These are phyloP conservation scores for Pungitius pungitius DNA, from an alignment of 2,113 vertebrate genomes.

Conservation along the genomic window DNA sequence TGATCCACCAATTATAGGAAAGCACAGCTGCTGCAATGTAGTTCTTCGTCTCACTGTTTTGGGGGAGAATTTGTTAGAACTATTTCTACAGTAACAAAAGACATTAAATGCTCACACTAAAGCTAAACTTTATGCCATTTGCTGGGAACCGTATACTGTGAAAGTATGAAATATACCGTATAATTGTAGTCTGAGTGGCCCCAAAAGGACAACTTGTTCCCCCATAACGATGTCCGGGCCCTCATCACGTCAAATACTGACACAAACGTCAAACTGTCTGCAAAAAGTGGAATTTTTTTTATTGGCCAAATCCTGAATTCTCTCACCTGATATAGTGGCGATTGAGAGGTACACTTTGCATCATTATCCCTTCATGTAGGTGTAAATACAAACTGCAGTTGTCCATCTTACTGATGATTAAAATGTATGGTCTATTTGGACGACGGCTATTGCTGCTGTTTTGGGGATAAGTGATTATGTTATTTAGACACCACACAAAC, in stretches of 20 bases:
- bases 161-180: background rate
- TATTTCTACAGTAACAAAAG: background rate
- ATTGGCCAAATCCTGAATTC: background rate
- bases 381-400: background rate
- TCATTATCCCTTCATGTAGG: slow-evolving; percentile 1
- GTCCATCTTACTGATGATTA: background rate
- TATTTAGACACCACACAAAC: background rate
- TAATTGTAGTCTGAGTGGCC: background rate
- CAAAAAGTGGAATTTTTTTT: background rate
- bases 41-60: background rate
- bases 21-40: background rate
- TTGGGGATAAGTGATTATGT: background rate
- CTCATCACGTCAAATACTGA: slow-evolving; percentile 16
- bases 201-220: background rate
- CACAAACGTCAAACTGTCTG: slow-evolving; percentile 26
- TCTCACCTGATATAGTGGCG: background rate
- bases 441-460: background rate
- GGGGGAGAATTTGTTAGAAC: background rate
- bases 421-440: background rate
- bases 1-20: background rate
- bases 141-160: background rate
- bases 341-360: slow-evolving; percentile 7
- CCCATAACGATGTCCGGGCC: background rate
- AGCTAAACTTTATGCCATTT: background rate
- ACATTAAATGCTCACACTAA: background rate